A percentile compares a stretch with the other conserved stretches of the same genome.
phyloP scores from a whole-genome alignment of 2,797 vertebrate species.

The Pagetopsis macropterus region DNA sequence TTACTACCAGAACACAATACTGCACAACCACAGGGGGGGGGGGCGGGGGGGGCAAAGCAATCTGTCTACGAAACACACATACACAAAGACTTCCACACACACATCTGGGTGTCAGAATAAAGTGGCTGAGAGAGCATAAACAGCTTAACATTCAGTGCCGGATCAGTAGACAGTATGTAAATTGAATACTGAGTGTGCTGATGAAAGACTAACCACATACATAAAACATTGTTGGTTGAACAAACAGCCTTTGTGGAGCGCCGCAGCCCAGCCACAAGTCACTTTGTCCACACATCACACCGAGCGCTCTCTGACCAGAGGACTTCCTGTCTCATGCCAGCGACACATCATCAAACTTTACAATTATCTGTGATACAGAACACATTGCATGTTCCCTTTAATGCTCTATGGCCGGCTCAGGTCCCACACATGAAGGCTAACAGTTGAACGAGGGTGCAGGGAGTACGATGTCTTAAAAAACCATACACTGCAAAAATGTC shows the following conservation, averaged over 20 bases:
- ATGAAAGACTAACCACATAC: slow-evolving; percentile 74
- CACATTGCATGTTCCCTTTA: not conserved
- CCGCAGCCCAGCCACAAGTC: slow-evolving; percentile 28
- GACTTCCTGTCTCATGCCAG: not conserved
- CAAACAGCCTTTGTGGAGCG: slow-evolving; percentile 65
- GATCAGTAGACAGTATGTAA: slow-evolving; percentile 77
- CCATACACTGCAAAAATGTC: not conserved
- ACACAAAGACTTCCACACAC: slow-evolving; percentile 40
- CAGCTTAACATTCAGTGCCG: slow-evolving; percentile 74
- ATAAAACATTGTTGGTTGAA: slow-evolving; percentile 71
- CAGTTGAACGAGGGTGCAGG: not conserved
- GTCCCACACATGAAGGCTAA: not conserved
- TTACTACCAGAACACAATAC: slow-evolving; percentile 80
- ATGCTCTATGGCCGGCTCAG: not conserved
- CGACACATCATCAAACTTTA: slow-evolving; percentile 10
- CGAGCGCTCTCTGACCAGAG: slow-evolving; percentile 14
- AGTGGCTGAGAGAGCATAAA: slow-evolving; percentile 74
- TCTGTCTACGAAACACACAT: slow-evolving; percentile 60
- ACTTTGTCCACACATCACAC: slow-evolving; percentile 28
- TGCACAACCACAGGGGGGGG: slow-evolving; percentile 64
- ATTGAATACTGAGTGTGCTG: slow-evolving; percentile 74
- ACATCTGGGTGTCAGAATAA: slow-evolving; percentile 63
- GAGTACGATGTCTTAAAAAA: not conserved
- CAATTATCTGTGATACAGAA: not conserved
- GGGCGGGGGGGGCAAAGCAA: slow-evolving; percentile 65